Evolutionary conservation across 2,888 invertebrate species (phyloP).

Genomic region (Andrena trimmerana): DNA sequence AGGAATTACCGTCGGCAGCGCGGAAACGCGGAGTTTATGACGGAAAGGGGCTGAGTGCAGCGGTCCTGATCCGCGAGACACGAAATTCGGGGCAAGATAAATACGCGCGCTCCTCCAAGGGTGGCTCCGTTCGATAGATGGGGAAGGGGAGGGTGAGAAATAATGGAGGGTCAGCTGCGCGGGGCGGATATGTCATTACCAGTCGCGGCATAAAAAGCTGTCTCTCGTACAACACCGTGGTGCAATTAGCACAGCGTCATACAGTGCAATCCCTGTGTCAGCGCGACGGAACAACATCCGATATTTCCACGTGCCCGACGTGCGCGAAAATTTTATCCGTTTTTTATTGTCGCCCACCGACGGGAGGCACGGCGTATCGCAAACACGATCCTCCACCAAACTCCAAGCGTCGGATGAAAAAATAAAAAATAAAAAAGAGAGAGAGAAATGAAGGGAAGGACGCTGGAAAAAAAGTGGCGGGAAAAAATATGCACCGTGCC

Average conservation of each 20-base stretch:
- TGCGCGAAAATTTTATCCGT: slow-evolving; percentile 59
- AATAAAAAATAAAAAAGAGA: background rate
- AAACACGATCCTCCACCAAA: slow-evolving; percentile 8
- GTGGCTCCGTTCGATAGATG: slow-evolving; percentile 57
- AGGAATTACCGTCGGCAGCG: slow-evolving; percentile 12
- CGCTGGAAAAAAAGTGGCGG: background rate
- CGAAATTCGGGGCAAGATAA: slow-evolving; percentile 53
- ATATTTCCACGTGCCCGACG: slow-evolving; percentile 47
- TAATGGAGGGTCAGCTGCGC: slow-evolving; percentile 79
- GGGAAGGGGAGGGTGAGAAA: slow-evolving; percentile 61
- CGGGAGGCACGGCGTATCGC: slow-evolving; percentile 13
- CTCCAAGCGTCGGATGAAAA: background rate
- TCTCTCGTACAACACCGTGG: slow-evolving; percentile 63
- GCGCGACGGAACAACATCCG: slow-evolving; percentile 50
- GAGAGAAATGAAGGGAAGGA: background rate
- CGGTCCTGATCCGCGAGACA: slow-evolving; percentile 20
- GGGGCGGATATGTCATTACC: slow-evolving; percentile 77
- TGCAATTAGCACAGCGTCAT: slow-evolving; percentile 71
- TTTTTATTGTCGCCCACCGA: slow-evolving; percentile 36
- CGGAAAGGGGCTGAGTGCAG: background rate
- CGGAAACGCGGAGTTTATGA: slow-evolving; percentile 20
- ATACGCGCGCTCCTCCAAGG: slow-evolving; percentile 47
- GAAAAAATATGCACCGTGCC: background rate
- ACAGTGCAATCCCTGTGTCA: slow-evolving; percentile 63
- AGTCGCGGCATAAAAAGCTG: slow-evolving; percentile 75